phyloP scores from a whole-genome alignment of 2,797 vertebrate species.

The Gallinago solitaria region DNA sequence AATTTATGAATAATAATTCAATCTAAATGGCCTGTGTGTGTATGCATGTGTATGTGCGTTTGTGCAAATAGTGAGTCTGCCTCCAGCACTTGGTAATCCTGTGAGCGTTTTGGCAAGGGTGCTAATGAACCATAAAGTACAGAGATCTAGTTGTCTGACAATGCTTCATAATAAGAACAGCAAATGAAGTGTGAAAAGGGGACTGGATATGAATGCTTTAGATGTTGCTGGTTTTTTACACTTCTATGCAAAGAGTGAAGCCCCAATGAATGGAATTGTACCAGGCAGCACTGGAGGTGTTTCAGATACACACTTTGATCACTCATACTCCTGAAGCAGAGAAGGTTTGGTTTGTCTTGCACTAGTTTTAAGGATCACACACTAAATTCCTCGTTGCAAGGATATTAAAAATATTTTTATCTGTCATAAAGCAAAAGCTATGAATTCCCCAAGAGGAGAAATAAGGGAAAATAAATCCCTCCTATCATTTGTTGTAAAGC shows the following conservation, averaged over 20 bases:
- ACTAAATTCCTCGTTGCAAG: background rate
- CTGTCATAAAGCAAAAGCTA: constrained; percentile 26
- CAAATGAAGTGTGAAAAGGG: background rate
- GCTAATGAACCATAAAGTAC: constrained; percentile 2
- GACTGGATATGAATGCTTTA: background rate
- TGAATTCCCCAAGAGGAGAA: constrained; percentile 11
- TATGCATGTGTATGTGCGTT: background rate
- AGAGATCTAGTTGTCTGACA: constrained; percentile 14
- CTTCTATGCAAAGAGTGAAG: background rate
- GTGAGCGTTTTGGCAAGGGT: background rate
- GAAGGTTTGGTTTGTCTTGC: background rate
- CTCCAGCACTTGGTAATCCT: background rate
- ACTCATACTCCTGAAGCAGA: background rate
- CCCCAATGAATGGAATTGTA: background rate
- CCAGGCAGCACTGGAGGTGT: background rate
- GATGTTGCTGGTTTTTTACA: background rate
- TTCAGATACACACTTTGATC: background rate
- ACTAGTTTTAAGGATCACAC: constrained; percentile 10
- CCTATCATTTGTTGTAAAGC: background rate
- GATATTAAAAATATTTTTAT: constrained; percentile 65
- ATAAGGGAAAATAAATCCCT: background rate
- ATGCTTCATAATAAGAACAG: background rate
- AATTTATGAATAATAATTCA: constrained; percentile 38
- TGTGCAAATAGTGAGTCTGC: constrained; percentile 17
- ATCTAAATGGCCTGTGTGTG: background rate